A percentile compares a stretch with the other conserved stretches of the same genome.
These are phyloP conservation scores for Achlya flavicornis DNA, from an alignment of 2,888 invertebrate genomes.

Conservation along the genomic window DNA sequence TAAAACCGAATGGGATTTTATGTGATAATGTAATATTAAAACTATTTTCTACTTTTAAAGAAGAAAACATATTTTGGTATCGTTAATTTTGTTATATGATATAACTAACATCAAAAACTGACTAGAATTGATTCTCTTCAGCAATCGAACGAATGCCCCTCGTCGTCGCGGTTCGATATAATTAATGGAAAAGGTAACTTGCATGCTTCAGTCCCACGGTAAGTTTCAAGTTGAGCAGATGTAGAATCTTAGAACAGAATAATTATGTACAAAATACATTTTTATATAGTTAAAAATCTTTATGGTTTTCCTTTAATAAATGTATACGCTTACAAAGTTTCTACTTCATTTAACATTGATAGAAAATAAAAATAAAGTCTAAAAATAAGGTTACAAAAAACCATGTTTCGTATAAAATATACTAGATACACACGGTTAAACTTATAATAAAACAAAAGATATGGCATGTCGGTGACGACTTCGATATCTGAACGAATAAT, in stretches of 20 bases:
- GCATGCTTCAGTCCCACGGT: conserved; percentile 67
- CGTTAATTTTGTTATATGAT: conserved; percentile 33
- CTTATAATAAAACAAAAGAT: conserved; percentile 49
- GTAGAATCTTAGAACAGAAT: conserved; percentile 79
- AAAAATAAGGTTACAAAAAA: conserved; percentile 54
- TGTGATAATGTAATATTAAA: neutral
- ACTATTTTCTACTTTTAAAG: conserved; percentile 20
- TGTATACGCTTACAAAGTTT: conserved; percentile 74
- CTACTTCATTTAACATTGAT: conserved; percentile 59
- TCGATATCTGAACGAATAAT: conserved; percentile 51
- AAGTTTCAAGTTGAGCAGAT: conserved; percentile 82
- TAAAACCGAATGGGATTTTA: conserved; percentile 19
- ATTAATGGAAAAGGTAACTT: conserved; percentile 39
- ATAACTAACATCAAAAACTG: conserved; percentile 49
- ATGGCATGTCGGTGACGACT: conserved; percentile 57
- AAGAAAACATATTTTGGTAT: conserved; percentile 31
- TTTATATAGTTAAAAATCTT: conserved; percentile 68
- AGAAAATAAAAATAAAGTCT: conserved; percentile 57
- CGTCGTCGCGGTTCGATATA: conserved; percentile 30
- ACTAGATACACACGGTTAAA: conserved; percentile 30
- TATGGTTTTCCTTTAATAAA: conserved; percentile 59
- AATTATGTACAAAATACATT: conserved; percentile 79
- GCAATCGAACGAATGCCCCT: conserved; percentile 14
- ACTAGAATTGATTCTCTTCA: conserved; percentile 49
- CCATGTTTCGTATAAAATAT: conserved; percentile 36